phyloP scores from a whole-genome alignment of 2,113 vertebrate species.

The Hippopotamus amphibius region DNA sequence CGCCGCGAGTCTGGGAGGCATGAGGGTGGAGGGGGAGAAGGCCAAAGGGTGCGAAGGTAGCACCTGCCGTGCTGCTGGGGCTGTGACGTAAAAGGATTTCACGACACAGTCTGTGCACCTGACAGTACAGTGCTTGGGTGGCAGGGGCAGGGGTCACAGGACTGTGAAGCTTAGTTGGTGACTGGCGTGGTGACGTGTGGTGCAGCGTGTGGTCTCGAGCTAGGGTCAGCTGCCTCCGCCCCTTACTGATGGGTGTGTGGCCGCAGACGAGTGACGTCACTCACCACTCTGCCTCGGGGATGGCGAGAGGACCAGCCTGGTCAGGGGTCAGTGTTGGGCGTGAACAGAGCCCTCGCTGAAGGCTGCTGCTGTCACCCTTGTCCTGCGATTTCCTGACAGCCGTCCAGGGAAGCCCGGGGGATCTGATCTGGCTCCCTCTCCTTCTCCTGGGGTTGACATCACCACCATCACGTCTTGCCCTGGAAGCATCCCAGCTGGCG shows the following conservation, averaged over 20 bases:
- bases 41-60: background rate
- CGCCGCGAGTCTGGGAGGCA: background rate
- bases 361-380: background rate
- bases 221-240: background rate
- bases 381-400: background rate
- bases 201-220: background rate
- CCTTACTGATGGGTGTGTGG: background rate
- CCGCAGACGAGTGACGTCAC: background rate
- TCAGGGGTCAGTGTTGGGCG: background rate
- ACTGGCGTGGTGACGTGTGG: background rate
- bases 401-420: background rate
- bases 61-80: background rate
- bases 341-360: background rate
- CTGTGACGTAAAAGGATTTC: background rate
- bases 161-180: background rate
- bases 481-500: background rate
- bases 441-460: constrained; percentile 34
- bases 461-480: background rate
- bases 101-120: background rate
- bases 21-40: background rate
- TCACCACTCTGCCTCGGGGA: background rate
- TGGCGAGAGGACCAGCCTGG: background rate
- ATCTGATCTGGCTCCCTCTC: background rate
- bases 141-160: background rate
- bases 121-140: background rate